These are phyloP conservation scores for Pitta sordida DNA, from an alignment of 2,113 vertebrate genomes.

Conservation along the genomic window DNA sequence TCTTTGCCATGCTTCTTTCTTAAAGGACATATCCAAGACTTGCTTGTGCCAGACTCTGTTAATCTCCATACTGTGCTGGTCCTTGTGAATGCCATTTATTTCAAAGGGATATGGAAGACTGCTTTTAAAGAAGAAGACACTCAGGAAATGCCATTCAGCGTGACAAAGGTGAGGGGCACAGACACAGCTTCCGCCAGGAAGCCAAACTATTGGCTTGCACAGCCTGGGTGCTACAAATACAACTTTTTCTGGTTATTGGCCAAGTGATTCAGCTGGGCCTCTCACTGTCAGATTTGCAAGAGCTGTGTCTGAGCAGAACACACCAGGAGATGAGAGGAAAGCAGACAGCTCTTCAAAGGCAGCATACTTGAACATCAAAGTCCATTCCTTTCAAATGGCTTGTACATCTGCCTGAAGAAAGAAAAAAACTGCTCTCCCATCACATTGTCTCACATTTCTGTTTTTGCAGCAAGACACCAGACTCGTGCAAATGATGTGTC, in stretches of 20 bases:
- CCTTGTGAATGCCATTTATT: constrained; percentile 67
- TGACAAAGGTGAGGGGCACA: not conserved
- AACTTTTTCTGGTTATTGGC: not conserved
- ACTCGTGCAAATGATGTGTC: constrained; percentile 30
- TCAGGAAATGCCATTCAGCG: not conserved
- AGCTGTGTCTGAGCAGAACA: not conserved
- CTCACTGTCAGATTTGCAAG: not conserved
- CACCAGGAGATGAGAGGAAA: not conserved
- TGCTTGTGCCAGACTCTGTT: constrained; percentile 71
- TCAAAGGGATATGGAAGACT: constrained; percentile 22
- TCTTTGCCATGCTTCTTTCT: not conserved
- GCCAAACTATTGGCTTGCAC: not conserved
- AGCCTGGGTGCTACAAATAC: not conserved
- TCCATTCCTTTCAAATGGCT: not conserved
- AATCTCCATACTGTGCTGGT: constrained; percentile 64
- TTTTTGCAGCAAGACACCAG: constrained; percentile 38
- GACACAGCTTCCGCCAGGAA: not conserved
- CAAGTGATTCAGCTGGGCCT: not conserved
- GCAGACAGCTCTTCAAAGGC: not conserved
- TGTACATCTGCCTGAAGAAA: not conserved
- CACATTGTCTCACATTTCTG: not conserved
- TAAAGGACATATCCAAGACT: constrained; percentile 79
- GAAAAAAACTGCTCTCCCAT: not conserved
- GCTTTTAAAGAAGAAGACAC: not conserved
- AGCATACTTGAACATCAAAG: not conserved